Base-by-base conservation (phyloP, 2,797 vertebrate genomes). In the Arrhamphus sclerolepis region DNA sequence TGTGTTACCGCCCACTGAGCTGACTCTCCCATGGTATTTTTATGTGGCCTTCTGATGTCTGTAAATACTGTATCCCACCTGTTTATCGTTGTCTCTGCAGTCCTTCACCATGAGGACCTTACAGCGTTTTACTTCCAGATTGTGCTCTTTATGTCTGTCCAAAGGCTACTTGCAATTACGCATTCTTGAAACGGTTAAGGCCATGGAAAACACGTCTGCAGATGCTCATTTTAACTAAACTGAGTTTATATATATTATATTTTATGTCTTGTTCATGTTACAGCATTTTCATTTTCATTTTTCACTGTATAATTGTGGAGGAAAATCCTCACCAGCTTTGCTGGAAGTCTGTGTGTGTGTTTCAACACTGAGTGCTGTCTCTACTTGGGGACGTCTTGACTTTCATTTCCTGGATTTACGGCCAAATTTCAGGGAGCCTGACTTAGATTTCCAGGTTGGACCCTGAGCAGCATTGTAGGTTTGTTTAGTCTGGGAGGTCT, bases 1-100 rank as follows among this genome's bases (percentile, higher is more conserved):
- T 6, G 62, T 77, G 78, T 82, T 61, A 75, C 62, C 70, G 77
- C 87, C 83, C 16, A 49, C 84, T 80, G 84, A 62, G 85, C 78
- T 63, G 78, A 80, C 81, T 54, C 6, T 77, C 70, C 75, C 56
- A 62, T 88, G 86, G 89, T 89, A 87, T 84, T 83, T 87, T 80
- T 85, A 89, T 87, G 87, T 82, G 59, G 75, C 67, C 62, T 72
- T 82, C 61, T 86, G 81, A 89, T 75, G 62, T 64, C 58, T 75
- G 72, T 84, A 88, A 89, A 80, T 75, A 26, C 24, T 26, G 24
- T 26, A 82, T 71, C 66, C 48, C 81, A 73, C 75, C 81, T 52
- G 87, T 83, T 87, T 61, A 82, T 81, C 72, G 58, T 71, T 51
- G 50, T 58, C 64, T 78, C 58, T 71, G 63, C 85, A 84, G 81